Percentiles rank a stretch among this genome's conserved stretches.
These are phyloP conservation scores for Anhinga anhinga DNA, from an alignment of 2,113 vertebrate genomes.

Conservation along the genomic window DNA sequence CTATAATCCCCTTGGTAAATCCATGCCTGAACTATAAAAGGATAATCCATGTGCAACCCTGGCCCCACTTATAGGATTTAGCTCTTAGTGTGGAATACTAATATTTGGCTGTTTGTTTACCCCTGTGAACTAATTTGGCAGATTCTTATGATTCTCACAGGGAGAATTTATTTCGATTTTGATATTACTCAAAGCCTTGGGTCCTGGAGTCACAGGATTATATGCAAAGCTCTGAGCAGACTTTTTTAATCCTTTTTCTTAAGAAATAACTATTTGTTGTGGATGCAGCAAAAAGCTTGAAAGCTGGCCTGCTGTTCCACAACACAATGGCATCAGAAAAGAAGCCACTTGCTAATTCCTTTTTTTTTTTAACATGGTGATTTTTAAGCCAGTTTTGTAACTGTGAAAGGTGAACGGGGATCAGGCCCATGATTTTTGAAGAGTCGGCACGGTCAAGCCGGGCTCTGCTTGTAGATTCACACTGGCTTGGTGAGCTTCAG, in stretches of 20 bases:
- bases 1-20: slow-evolving; percentile 70
- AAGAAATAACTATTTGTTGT: slow-evolving; percentile 62
- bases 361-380: slow-evolving; percentile 8
- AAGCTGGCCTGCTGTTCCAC: slow-evolving; percentile 58
- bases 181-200: slow-evolving; percentile 69
- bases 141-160: slow-evolving; percentile 64
- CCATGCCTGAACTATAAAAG: slow-evolving; percentile 68
- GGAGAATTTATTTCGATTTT: slow-evolving; percentile 67
- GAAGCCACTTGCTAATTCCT: slow-evolving; percentile 29
- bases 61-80: slow-evolving; percentile 66
- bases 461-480: not conserved
- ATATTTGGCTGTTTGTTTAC: slow-evolving; percentile 71
- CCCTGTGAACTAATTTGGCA: slow-evolving; percentile 67
- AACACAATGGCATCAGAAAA: slow-evolving; percentile 46
- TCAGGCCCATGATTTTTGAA: slow-evolving; percentile 31
- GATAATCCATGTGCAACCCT: slow-evolving; percentile 68
- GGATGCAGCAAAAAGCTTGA: slow-evolving; percentile 46
- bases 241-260: slow-evolving; percentile 65
- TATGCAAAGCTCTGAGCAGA: slow-evolving; percentile 62
- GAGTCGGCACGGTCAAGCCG: not conserved
- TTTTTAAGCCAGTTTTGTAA: slow-evolving; percentile 52
- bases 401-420: slow-evolving; percentile 34
- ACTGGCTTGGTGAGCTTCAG: not conserved
- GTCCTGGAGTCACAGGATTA: slow-evolving; percentile 61
- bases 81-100: slow-evolving; percentile 65